These are phyloP conservation scores for Julus scandinavius DNA, from an alignment of 2,888 invertebrate genomes.

Conservation along the genomic window DNA sequence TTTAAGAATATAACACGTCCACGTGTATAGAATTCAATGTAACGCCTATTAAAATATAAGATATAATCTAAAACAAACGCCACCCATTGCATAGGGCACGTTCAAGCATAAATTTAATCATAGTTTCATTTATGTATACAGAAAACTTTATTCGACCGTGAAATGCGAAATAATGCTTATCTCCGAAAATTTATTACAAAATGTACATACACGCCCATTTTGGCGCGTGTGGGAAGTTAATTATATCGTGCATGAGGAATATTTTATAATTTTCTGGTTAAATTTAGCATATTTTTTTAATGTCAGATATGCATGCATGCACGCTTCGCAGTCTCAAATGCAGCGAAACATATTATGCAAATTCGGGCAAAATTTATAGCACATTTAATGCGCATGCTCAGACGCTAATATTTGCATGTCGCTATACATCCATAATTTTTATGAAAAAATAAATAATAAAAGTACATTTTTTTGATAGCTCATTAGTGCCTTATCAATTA, in stretches of 20 bases:
- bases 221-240: slow-evolving; percentile 22
- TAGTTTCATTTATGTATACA: not conserved
- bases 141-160: slow-evolving; percentile 40
- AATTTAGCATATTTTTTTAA: slow-evolving; percentile 43
- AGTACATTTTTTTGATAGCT: not conserved
- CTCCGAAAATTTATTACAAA: slow-evolving; percentile 26
- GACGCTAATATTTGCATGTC: not conserved
- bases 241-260: slow-evolving; percentile 30
- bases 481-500: too few species aligned
- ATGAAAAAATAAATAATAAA: not conserved
- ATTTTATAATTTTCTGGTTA: slow-evolving; percentile 29
- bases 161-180: slow-evolving; percentile 40
- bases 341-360: slow-evolving; percentile 37
- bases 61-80: not conserved
- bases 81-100: not conserved
- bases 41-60: slow-evolving; percentile 2
- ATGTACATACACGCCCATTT: slow-evolving; percentile 15
- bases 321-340: slow-evolving; percentile 47
- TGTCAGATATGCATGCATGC: slow-evolving; percentile 27
- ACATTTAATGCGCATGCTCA: not conserved
- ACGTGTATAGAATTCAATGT: not conserved
- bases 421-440: not conserved
- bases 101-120: not conserved
- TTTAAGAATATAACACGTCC: not conserved
- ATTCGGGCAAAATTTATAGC: not conserved